phyloP scores from a whole-genome alignment of 2,888 invertebrate species.

The Aphrophora alni region DNA sequence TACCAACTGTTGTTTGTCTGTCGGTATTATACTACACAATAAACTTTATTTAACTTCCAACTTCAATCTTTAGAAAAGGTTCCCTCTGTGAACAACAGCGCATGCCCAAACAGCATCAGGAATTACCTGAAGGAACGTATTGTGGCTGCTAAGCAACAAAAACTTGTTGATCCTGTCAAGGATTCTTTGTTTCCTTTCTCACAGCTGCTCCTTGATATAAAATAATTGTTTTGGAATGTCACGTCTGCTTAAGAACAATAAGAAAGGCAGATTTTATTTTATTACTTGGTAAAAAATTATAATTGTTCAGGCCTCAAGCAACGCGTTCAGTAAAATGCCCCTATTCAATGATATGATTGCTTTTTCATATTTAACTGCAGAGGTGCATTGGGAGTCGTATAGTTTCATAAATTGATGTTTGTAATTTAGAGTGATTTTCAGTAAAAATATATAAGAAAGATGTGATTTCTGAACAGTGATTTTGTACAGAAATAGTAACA shows the following conservation, averaged over 20 bases:
- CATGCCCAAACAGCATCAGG: neutral
- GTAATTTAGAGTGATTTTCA: too few relatives aligned
- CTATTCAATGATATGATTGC: too few relatives aligned
- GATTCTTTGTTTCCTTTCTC: neutral
- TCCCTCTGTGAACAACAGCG: neutral
- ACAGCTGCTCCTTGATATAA: neutral
- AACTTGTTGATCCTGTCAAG: slow-evolving; percentile 6
- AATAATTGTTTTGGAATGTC: neutral
- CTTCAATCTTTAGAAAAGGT: neutral
- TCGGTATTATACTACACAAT: neutral
- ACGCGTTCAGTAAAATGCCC: neutral
- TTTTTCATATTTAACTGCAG: too few relatives aligned
- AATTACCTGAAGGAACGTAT: neutral
- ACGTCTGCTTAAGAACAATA: neutral
- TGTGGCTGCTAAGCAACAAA: neutral
- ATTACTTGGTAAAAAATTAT: neutral
- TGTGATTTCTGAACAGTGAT: too few relatives aligned
- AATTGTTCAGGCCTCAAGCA: neutral
- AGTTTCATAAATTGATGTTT: too few relatives aligned
- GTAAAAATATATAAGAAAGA: too few relatives aligned
- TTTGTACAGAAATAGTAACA: too few relatives aligned
- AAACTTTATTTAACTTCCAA: neutral
- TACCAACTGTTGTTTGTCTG: neutral
- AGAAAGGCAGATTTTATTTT: neutral
- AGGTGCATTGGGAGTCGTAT: too few relatives aligned